Conservation (phyloP, 2,888 invertebrate species). For the Antheraea yamamai region DNA sequence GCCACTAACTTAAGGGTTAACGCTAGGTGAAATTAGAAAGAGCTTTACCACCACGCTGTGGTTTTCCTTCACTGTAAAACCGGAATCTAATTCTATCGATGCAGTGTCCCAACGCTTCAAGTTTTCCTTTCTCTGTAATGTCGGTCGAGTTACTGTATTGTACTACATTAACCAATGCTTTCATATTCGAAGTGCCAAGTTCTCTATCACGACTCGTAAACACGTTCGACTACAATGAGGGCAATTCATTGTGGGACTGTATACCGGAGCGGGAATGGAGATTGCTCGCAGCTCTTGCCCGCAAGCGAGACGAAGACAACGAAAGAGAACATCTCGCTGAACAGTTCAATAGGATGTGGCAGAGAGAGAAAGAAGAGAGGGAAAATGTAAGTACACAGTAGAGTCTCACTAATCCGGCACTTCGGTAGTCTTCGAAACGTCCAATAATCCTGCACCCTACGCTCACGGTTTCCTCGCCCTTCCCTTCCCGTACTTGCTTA, state of each 20-base stretch:
- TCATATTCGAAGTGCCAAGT: constrained; percentile 47
- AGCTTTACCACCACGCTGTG: too few species aligned
- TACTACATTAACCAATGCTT: background rate
- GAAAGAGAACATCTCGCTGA: constrained; percentile 72
- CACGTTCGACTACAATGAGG: constrained; percentile 47
- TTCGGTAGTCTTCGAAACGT: too few species aligned
- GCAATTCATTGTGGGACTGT: constrained; percentile 45
- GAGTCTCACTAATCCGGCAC: too few species aligned
- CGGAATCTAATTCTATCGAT: too few species aligned
- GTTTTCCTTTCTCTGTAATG: background rate
- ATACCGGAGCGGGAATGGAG: constrained; percentile 77
- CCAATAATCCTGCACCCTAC: too few species aligned
- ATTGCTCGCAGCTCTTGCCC: constrained; percentile 71
- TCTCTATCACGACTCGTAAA: constrained; percentile 51
- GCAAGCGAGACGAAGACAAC: constrained; percentile 69
- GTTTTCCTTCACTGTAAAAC: too few species aligned
- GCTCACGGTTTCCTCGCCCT: too few species aligned
- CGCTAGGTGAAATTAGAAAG: too few species aligned
- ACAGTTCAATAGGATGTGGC: constrained; percentile 75
- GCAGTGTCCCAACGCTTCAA: too few species aligned
- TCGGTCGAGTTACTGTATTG: background rate
- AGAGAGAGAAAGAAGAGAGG: constrained; percentile 67
- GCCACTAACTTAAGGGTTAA: too few species aligned
- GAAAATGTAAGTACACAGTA: constrained; percentile 44
- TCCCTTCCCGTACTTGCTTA: too few species aligned